Conservation (phyloP, 2,888 invertebrate species). For the Allolobophora icterica region DNA sequence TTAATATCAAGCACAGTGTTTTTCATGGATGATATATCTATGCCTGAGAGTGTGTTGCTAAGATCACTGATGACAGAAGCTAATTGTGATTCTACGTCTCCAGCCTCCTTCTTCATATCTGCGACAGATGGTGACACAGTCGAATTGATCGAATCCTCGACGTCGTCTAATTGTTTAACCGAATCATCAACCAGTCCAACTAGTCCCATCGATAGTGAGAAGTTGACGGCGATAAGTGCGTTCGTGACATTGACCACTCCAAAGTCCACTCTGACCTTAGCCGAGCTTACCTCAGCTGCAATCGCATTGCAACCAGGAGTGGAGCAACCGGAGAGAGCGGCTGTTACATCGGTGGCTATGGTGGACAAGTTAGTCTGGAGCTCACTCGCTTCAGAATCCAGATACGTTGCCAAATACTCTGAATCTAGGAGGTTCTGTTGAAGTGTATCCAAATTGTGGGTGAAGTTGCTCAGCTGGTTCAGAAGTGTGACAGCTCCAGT, state of each 20-base stretch:
- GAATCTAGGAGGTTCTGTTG: background rate
- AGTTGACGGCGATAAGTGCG: background rate
- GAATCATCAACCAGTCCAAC: background rate
- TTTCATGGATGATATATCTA: background rate
- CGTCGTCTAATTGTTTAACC: background rate
- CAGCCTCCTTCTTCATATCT: background rate
- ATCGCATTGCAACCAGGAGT: background rate
- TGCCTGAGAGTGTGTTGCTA: background rate
- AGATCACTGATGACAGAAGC: background rate
- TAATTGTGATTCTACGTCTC: background rate
- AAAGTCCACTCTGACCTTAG: background rate
- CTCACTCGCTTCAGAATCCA: background rate
- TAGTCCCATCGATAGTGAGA: background rate
- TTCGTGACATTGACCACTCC: conserved; percentile 4
- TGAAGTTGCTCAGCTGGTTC: background rate
- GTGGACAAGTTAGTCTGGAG: background rate
- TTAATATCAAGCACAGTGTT: background rate
- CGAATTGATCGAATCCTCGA: background rate
- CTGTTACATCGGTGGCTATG: background rate
- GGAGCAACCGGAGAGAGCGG: background rate
- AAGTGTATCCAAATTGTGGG: background rate
- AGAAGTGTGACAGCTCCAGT: background rate
- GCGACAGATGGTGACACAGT: background rate
- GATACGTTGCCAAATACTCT: background rate
- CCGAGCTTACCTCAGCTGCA: background rate